A percentile compares a stretch with the other conserved stretches of the same genome.
These are phyloP conservation scores for Menidia beryllina DNA, from an alignment of 2,113 vertebrate genomes.

Conservation along the genomic window DNA sequence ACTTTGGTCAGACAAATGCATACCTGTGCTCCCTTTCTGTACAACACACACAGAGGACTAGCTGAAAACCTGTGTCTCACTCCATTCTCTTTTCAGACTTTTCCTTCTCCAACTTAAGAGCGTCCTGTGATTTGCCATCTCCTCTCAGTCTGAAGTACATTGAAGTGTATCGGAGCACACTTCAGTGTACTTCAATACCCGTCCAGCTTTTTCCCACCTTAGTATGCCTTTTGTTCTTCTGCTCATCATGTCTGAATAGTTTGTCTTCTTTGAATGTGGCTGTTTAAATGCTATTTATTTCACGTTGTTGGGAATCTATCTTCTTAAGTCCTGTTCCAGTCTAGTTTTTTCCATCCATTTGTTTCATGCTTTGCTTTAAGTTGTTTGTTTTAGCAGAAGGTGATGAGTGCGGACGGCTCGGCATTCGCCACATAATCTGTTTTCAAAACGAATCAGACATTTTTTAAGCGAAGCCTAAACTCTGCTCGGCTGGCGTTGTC, in stretches of 20 bases:
- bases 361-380: neutral
- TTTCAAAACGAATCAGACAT: constrained; percentile 22
- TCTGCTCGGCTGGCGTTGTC: neutral
- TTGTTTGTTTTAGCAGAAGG: constrained; percentile 24
- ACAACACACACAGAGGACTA: constrained; percentile 10
- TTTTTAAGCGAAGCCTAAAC: constrained; percentile 13
- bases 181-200: too few species aligned
- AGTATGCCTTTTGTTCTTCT: neutral
- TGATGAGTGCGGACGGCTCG: neutral
- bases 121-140: neutral
- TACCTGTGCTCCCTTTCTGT: neutral
- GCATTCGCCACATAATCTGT: neutral
- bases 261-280: neutral
- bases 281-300: neutral
- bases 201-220: neutral
- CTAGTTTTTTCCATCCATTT: neutral
- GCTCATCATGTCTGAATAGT: neutral
- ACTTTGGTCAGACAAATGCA: neutral
- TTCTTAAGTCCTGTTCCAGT: neutral
- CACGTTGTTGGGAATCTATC: neutral
- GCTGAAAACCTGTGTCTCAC: constrained; percentile 35
- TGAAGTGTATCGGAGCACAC: neutral
- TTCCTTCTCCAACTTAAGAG: neutral
- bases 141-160: neutral
- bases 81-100: neutral